Percentiles rank a stretch among this genome's conserved stretches.
phyloP scores from a whole-genome alignment of 1,140 invertebrate genomes.

The Vollenhovia emeryi region DNA sequence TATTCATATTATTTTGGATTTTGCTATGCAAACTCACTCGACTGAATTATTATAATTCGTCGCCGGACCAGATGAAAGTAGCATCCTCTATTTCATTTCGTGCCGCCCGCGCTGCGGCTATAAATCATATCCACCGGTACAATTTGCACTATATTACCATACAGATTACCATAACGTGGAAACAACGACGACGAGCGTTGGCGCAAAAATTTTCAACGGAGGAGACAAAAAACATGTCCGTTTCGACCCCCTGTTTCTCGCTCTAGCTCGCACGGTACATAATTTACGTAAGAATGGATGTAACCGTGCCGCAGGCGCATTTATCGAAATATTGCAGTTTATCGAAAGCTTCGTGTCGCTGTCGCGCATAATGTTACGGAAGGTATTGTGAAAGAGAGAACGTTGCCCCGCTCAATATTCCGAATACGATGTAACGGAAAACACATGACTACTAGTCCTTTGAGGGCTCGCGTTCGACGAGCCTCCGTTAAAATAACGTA shows the following conservation, averaged over 20 bases:
- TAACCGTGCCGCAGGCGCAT: not conserved
- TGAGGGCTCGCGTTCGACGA: slow-evolving; percentile 24
- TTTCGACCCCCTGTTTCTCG: not conserved
- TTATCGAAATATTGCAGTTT: slow-evolving; percentile 8
- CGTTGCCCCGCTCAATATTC: slow-evolving; percentile 45
- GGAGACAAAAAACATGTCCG: not conserved
- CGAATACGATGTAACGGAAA: slow-evolving; percentile 23
- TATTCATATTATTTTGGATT: slow-evolving; percentile 19
- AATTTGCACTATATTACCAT: slow-evolving; percentile 58
- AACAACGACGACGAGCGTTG: not conserved
- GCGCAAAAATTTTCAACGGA: slow-evolving; percentile 13
- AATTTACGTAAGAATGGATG: slow-evolving; percentile 12
- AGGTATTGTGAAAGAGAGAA: slow-evolving; percentile 32
- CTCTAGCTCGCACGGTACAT: not conserved
- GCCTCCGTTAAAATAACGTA: slow-evolving; percentile 57
- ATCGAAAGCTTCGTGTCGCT: not conserved
- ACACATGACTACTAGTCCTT: slow-evolving; percentile 15
- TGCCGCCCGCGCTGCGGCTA: slow-evolving; percentile 6
- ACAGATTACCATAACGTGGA: slow-evolving; percentile 52
- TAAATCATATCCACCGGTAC: slow-evolving; percentile 53
- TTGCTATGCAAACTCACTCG: slow-evolving; percentile 11
- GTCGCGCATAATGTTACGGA: slow-evolving; percentile 16
- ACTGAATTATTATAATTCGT: slow-evolving; percentile 56
- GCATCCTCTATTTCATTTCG: slow-evolving; percentile 52
- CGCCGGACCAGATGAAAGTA: slow-evolving; percentile 51